Conservation (phyloP, 92 coral and sea anemone species). For the Blastomussa wellsi region DNA sequence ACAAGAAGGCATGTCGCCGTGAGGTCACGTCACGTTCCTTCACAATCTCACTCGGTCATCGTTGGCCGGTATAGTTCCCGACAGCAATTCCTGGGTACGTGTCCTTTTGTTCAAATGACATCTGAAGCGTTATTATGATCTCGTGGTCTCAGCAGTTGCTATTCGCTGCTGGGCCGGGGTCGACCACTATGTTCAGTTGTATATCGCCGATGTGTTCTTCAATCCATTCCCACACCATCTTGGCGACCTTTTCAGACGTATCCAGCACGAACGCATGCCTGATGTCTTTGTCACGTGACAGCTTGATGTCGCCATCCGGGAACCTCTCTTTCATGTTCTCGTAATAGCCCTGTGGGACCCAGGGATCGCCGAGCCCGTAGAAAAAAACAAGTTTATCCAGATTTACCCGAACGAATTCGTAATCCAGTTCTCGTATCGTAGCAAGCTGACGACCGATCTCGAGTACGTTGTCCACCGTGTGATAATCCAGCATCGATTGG, state of each 20-base stretch:
- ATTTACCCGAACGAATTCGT: constrained; percentile 66
- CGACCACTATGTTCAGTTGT: background rate
- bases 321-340: constrained; percentile 85
- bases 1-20: background rate
- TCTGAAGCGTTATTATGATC: background rate
- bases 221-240: constrained; percentile 90
- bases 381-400: constrained; percentile 90
- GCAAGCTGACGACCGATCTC: constrained; percentile 80
- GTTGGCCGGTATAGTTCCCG: background rate
- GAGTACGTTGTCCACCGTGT: constrained; percentile 78
- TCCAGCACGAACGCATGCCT: constrained; percentile 92
- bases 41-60: background rate
- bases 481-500: constrained; percentile 67
- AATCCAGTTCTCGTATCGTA: constrained; percentile 69
- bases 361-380: constrained; percentile 93
- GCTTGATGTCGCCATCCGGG: constrained; percentile 80
- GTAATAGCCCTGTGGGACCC: constrained; percentile 88
- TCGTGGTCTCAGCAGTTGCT: background rate
- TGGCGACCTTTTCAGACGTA: constrained; percentile 82
- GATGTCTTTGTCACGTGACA: constrained; percentile 74
- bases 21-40: background rate
- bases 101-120: too few species aligned
- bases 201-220: constrained; percentile 25
- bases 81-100: background rate
- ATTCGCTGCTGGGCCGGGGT: too few species aligned